Evolutionary conservation across 2,888 invertebrate species (phyloP).

Genomic region (Halictus quadricinctus): DNA sequence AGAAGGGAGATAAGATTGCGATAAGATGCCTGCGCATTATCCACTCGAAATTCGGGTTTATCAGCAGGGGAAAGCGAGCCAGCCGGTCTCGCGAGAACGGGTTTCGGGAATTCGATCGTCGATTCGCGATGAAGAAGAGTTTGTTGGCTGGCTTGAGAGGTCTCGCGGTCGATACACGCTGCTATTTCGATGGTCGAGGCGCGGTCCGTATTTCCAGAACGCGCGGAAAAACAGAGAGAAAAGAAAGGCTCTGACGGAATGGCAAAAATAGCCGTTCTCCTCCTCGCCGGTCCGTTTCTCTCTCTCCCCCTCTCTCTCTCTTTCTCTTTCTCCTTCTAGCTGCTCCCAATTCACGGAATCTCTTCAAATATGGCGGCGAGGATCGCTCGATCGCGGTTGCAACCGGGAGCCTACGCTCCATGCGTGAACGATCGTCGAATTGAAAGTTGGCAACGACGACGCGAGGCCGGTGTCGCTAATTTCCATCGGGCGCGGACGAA

Average conservation of each 20-base stretch:
- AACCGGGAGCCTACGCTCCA: neutral
- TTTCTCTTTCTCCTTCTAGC: conserved; percentile 8
- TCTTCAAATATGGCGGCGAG: conserved; percentile 41
- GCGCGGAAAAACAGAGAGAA: conserved; percentile 37
- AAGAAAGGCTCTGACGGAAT: conserved; percentile 30
- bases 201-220: conserved; percentile 44
- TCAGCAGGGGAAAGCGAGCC: neutral
- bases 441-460: too few species aligned
- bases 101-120: neutral
- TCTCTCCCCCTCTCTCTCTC: neutral
- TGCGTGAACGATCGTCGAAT: neutral
- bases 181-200: conserved; percentile 24
- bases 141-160: neutral
- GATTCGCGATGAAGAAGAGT: neutral
- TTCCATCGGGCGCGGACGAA: too few species aligned
- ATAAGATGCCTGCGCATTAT: neutral
- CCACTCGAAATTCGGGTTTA: neutral
- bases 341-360: conserved; percentile 32
- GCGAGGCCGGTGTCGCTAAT: neutral
- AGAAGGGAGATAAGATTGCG: neutral
- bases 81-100: neutral
- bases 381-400: conserved; percentile 8
- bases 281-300: neutral
- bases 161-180: neutral
- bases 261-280: conserved; percentile 58